phyloP scores from a whole-genome alignment of 2,888 invertebrate genomes.

The Andrena praecox region DNA sequence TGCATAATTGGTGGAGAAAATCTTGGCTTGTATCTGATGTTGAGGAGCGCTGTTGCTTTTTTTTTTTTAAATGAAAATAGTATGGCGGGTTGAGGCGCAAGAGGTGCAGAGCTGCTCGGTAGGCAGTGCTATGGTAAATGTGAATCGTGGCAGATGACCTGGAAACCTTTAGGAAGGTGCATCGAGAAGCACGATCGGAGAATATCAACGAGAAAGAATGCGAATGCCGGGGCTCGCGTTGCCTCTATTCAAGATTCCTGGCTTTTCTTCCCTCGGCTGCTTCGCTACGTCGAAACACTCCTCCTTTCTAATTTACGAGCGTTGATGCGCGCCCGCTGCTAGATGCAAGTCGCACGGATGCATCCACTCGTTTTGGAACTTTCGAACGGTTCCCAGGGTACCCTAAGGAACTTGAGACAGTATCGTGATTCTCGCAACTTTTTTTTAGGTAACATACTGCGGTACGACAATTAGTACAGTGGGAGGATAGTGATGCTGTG shows the following conservation, averaged over 20 bases:
- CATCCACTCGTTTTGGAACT: background rate
- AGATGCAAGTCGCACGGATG: background rate
- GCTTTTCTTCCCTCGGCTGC: conserved; percentile 39
- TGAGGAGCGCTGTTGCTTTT: background rate
- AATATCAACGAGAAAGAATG: conserved; percentile 62
- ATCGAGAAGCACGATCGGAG: conserved; percentile 49
- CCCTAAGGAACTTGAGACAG: background rate
- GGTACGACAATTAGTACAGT: no score
- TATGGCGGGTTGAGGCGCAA: background rate
- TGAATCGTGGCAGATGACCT: conserved; percentile 52
- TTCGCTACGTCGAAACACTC: conserved; percentile 22
- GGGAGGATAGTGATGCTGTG: no score
- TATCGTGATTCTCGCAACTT: background rate
- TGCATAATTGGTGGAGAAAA: background rate
- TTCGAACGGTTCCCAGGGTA: background rate
- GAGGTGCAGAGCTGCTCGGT: background rate
- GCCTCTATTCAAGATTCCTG: conserved; percentile 49
- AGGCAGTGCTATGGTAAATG: conserved; percentile 42
- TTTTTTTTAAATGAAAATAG: background rate
- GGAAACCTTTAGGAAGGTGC: conserved; percentile 60
- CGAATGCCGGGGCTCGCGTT: conserved; percentile 42
- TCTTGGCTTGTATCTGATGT: background rate
- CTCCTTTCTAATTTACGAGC: conserved; percentile 54
- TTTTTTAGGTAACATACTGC: no score
- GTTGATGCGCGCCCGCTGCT: conserved; percentile 2